Evolutionary conservation across 2,113 vertebrate genomes (phyloP).

Genomic region (Notarius quadriscutis): DNA sequence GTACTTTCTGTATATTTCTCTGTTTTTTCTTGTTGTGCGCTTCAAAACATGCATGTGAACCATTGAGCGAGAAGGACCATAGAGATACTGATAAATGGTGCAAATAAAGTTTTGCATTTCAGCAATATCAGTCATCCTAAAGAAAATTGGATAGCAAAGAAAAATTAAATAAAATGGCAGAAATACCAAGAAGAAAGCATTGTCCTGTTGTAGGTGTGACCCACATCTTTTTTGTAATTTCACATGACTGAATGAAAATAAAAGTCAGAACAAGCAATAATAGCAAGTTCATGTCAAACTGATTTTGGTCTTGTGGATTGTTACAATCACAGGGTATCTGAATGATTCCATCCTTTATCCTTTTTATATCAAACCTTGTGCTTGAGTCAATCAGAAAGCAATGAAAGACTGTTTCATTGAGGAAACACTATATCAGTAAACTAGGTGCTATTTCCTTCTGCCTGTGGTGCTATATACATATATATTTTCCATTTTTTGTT

Average conservation of each 20-base stretch:
- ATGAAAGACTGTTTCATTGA: conserved; percentile 68
- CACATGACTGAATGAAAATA: conserved; percentile 64
- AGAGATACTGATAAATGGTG: conserved; percentile 56
- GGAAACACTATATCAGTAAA: conserved; percentile 65
- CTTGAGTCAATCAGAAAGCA: conserved; percentile 58
- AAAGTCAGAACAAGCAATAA: conserved; percentile 68
- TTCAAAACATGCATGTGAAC: conserved; percentile 83
- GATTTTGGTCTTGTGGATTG: background rate
- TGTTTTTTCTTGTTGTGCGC: conserved; percentile 73
- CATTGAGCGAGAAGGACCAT: conserved; percentile 64
- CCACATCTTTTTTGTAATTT: conserved; percentile 69
- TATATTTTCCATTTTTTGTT: conserved; percentile 46
- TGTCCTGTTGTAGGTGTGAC: conserved; percentile 67
- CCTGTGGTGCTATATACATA: conserved; percentile 84
- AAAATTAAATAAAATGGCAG: conserved; percentile 43
- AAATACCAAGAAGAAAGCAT: conserved; percentile 15
- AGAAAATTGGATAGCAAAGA: conserved; percentile 44
- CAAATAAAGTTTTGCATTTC: conserved; percentile 44
- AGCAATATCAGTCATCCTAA: conserved; percentile 60
- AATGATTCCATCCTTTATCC: conserved; percentile 13
- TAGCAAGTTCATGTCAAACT: conserved; percentile 47
- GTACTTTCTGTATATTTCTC: conserved; percentile 92
- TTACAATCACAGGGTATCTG: too few relatives aligned
- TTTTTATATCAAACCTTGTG: conserved; percentile 28
- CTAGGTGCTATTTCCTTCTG: conserved; percentile 83